Evolutionary conservation across 2,797 vertebrate species (phyloP), one percentile per base, ranked within the genome.

Genomic region (Hylomyscus alleni): DNA sequence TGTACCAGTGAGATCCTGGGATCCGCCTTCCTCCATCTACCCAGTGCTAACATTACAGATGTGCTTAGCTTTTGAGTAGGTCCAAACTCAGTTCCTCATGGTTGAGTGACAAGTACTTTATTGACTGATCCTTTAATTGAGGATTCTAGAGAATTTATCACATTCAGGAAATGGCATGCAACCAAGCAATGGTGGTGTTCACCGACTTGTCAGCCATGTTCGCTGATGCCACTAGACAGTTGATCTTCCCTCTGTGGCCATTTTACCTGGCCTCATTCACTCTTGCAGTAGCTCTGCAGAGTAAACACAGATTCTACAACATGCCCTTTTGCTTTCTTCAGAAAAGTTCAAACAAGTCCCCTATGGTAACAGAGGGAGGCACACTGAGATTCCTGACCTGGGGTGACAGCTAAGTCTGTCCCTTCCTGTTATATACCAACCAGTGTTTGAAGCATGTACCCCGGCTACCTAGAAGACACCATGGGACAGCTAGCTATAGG

Each of bases 121-220:
- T 34, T 52, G 77, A 34, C 50, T 50, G 58, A 84, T 10, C 17
- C 58, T 47, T 47, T 15, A 15, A 19, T 1, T 3, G 20, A 93
- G 14, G 17, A 2, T 4, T n/a, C 50, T 13, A 12, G 60, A 54
- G 86, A 60, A 9, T 2, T 0, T 1, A 44, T 81, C 15, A 0
- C 11, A 1, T 58, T 80, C 65, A 34, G 76, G 69, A 56, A 34
- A 10, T 9, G 31, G 54, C 0, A 0, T 12, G 67, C 37, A 12
- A 31, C 22, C 3, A 0, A 0, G 2, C 9, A 4, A 22, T 0
- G 0, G 0, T 1, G 26, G 56, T 17, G 44, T 52, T 22, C 0
- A 0, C 29, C 31, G 54, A 2, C 19, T 62, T 31, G 34, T 34
- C 2, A 31, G 6, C 4, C 20, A 19, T 19, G 8, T 62, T 89